Base-by-base conservation (phyloP, 1,140 invertebrate genomes). In the Pissodes strobi region DNA sequence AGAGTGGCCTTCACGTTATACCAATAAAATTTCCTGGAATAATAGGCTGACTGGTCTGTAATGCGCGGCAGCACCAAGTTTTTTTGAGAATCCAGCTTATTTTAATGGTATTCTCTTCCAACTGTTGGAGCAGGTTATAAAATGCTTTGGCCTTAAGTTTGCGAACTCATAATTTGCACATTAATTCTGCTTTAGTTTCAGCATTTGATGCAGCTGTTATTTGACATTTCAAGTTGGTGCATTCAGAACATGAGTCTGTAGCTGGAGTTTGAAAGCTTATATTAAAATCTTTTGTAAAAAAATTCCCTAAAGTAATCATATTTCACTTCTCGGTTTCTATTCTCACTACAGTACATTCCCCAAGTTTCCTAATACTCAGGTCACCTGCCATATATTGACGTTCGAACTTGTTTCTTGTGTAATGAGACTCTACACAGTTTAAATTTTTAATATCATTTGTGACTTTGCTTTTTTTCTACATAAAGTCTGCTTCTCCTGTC, bases 221-320 rank as follows among this genome's bases (percentile, higher is more conserved):
- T 48, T 23, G 45, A 23, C 45, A 6, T 43, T 43, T 43, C 15
- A 43, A 43, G 15, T 13, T 43, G 13, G 5, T 43, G 15, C 39
- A 43, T 43, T 43, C 15, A 17, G 39, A 43, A 17, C 39, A 43
- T 12, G 39, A 5, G 13, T 43, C 39, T 10, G 15, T 43, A 43
- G 39, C 39, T 6, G 39, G 39, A 43, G 39, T 43, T 17, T 43
- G 9, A 43, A 43, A 43, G 15, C 39, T 43, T 43, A 43, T 43
- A 17, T 43, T 43, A 17, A 43, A 43, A 43, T 43, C 39, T 43
- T 15, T 48, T 6, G 21, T 48, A n/a, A 21, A 48, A 48, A 5
- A 48, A 18, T 18, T 48, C 21, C 45, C 45, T 19, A 23, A 48
- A 48, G 18, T 48, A 48, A 23, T 48, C 45, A 48, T 48, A 48